phyloP scores from a whole-genome alignment of 2,888 invertebrate species.

The Liodrosophila aerea region DNA sequence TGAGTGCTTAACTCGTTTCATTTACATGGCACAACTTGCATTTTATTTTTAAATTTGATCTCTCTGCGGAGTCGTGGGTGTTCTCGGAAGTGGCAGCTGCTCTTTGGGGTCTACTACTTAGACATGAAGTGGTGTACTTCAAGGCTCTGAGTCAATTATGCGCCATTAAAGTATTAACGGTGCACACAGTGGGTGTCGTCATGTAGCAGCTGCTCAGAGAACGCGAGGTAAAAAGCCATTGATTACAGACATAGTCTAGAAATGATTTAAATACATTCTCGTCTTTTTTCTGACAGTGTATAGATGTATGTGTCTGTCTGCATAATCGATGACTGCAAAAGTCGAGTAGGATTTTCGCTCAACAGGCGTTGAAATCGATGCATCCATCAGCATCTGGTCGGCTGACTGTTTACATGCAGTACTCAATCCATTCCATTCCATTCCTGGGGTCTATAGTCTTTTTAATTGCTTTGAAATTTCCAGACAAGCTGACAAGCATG shows the following conservation, averaged over 20 bases:
- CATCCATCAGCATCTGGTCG: constrained; percentile 48
- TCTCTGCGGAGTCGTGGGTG: constrained; percentile 38
- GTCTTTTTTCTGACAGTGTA: background rate
- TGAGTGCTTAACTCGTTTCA: constrained; percentile 33
- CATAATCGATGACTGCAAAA: constrained; percentile 46
- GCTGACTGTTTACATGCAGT: constrained; percentile 22
- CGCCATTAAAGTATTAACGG: constrained; percentile 68
- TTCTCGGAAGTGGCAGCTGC: constrained; percentile 44
- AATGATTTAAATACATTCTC: too few species aligned
- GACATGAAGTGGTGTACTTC: constrained; percentile 58
- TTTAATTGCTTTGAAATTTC: constrained; percentile 72
- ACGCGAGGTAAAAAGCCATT: too few species aligned
- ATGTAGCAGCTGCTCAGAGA: background rate
- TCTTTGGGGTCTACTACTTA: background rate
- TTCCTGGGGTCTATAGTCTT: constrained; percentile 15
- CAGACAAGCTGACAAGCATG: constrained; percentile 47
- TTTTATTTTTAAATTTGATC: constrained; percentile 35
- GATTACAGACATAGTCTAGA: too few species aligned
- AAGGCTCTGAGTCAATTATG: constrained; percentile 43
- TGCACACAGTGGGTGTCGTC: constrained; percentile 20
- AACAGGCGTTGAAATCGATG: constrained; percentile 40
- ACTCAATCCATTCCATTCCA: constrained; percentile 6
- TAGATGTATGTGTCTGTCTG: constrained; percentile 1
- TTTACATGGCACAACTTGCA: constrained; percentile 40
- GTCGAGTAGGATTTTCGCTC: constrained; percentile 44